Conservation (phyloP, 2,888 invertebrate genomes). For the Troides oblongomaculatus region DNA sequence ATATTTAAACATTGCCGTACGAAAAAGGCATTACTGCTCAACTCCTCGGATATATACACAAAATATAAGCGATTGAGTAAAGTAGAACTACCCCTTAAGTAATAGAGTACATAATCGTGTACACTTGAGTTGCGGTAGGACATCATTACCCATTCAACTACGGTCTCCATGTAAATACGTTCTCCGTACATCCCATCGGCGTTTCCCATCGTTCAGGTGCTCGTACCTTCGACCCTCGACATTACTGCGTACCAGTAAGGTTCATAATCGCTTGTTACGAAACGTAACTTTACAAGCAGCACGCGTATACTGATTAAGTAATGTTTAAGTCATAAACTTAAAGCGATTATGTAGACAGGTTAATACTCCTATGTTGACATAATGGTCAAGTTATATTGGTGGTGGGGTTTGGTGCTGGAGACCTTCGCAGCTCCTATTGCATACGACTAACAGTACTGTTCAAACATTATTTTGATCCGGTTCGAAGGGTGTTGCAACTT, state of each 20-base stretch:
- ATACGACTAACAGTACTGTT: too few relatives aligned
- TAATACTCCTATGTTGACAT: too few relatives aligned
- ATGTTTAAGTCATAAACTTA: neutral
- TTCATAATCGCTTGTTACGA: slow-evolving; percentile 3
- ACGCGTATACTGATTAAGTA: slow-evolving; percentile 12
- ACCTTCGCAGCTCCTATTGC: too few relatives aligned
- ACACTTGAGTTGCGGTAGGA: neutral
- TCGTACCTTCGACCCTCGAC: neutral
- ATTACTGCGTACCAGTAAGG: slow-evolving; percentile 7
- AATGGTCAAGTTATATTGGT: too few relatives aligned
- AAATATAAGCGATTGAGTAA: neutral
- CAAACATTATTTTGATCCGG: too few relatives aligned
- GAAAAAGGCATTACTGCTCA: slow-evolving; percentile 1
- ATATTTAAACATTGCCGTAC: slow-evolving; percentile 10
- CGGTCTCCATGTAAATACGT: slow-evolving; percentile 35
- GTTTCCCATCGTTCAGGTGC: slow-evolving; percentile 12
- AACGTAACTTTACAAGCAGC: slow-evolving; percentile 2
- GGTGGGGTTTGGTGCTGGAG: too few relatives aligned
- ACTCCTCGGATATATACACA: neutral
- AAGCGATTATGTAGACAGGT: neutral
- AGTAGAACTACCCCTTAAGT: neutral
- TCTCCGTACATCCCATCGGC: slow-evolving; percentile 25
- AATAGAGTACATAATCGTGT: slow-evolving; percentile 16
- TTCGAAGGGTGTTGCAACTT: too few relatives aligned
- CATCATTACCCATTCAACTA: slow-evolving; percentile 34